These are phyloP conservation scores for Agrochola macilenta DNA, from an alignment of 2,888 invertebrate species.

Conservation along the genomic window DNA sequence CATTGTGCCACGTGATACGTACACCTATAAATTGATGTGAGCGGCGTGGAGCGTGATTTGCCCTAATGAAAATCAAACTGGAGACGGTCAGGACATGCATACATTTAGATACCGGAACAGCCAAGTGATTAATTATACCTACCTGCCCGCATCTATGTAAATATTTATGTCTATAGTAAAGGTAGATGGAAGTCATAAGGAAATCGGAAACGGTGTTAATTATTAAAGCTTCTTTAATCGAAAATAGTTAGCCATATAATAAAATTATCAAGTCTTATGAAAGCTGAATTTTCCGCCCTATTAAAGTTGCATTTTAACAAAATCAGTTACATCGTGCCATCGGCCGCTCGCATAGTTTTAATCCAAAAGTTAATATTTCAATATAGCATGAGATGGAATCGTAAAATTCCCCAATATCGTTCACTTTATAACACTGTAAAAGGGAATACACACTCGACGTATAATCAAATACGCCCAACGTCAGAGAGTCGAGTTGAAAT, in stretches of 20 bases:
- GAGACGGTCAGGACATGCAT: slow-evolving; percentile 67
- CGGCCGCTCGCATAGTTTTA: slow-evolving; percentile 68
- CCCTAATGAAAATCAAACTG: slow-evolving; percentile 70
- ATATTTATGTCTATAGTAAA: slow-evolving; percentile 33
- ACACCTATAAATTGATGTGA: slow-evolving; percentile 61
- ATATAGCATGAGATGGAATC: slow-evolving; percentile 84
- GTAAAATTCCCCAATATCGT: slow-evolving; percentile 86
- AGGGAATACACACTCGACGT: slow-evolving; percentile 84
- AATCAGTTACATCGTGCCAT: slow-evolving; percentile 42
- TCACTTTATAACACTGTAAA: slow-evolving; percentile 86
- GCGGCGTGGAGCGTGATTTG: slow-evolving; percentile 62
- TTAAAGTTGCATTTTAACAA: slow-evolving; percentile 50
- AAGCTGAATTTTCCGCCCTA: slow-evolving; percentile 2
- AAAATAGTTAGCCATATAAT: not conserved
- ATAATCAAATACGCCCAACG: slow-evolving; percentile 88
- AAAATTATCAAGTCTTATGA: not conserved
- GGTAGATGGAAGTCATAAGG: not conserved
- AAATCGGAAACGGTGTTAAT: slow-evolving; percentile 2
- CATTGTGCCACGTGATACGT: slow-evolving; percentile 45
- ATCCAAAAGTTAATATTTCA: slow-evolving; percentile 83
- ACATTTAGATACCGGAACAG: slow-evolving; percentile 66
- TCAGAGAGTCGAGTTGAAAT: slow-evolving; percentile 85
- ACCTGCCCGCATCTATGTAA: slow-evolving; percentile 34
- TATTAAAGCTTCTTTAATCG: not conserved
- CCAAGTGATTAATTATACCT: slow-evolving; percentile 64